Percentiles rank a stretch among this genome's conserved stretches.
Evolutionary conservation across 2,888 invertebrate species (phyloP).

Genomic region (Zhuqinia jingwanae): DNA sequence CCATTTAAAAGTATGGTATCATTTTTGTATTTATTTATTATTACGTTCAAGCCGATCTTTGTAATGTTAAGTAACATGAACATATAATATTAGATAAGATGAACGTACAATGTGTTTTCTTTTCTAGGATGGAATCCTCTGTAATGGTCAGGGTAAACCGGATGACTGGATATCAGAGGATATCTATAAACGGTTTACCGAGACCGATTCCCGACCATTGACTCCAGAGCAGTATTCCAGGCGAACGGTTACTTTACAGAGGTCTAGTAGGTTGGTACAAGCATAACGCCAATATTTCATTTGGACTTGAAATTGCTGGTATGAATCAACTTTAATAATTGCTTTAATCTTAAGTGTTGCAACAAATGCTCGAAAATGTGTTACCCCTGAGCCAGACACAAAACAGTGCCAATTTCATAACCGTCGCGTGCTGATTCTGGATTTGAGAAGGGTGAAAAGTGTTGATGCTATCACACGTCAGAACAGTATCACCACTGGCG

Average conservation of each 20-base stretch:
- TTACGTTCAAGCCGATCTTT: too few species aligned
- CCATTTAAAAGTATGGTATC: constrained; percentile 67
- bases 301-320: too few species aligned
- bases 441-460: constrained; percentile 83
- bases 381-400: constrained; percentile 86
- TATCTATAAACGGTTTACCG: constrained; percentile 89
- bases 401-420: constrained; percentile 78
- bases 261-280: constrained; percentile 73
- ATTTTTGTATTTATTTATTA: too few species aligned
- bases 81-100: too few species aligned
- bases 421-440: constrained; percentile 87
- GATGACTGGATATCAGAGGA: constrained; percentile 88
- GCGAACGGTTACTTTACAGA: constrained; percentile 65
- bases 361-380: constrained; percentile 82
- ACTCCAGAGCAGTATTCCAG: constrained; percentile 84
- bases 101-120: background rate
- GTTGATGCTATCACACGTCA: constrained; percentile 78
- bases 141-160: constrained; percentile 64
- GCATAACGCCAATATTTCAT: too few species aligned
- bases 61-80: too few species aligned
- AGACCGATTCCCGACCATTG: constrained; percentile 91
- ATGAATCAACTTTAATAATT: background rate
- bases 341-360: constrained; percentile 43
- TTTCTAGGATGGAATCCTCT: constrained; percentile 57
- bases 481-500: constrained; percentile 76